phyloP scores from a whole-genome alignment of 2,888 invertebrate genomes.

The Amiota communis region DNA sequence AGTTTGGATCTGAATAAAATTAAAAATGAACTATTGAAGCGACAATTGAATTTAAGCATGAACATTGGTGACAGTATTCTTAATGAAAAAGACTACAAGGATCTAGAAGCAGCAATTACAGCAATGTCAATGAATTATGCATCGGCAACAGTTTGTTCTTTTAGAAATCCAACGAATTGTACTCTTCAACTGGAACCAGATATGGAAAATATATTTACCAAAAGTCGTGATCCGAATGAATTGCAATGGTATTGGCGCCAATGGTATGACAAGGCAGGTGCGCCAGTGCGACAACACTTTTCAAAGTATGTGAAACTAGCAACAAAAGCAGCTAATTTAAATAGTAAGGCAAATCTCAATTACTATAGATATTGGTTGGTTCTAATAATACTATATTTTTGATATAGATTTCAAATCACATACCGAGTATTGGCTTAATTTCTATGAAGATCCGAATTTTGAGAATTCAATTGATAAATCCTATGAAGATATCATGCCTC shows the following conservation, averaged over 20 bases:
- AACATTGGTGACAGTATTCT: constrained; percentile 82
- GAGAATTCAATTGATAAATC: constrained; percentile 79
- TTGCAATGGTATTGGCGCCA: constrained; percentile 85
- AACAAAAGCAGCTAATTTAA: constrained; percentile 81
- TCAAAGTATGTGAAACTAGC: constrained; percentile 80
- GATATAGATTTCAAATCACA: constrained; percentile 79
- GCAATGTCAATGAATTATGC: constrained; percentile 86
- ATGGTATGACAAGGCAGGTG: constrained; percentile 85
- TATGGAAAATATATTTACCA: constrained; percentile 77
- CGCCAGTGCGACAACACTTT: constrained; percentile 78
- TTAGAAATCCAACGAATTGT: constrained; percentile 77
- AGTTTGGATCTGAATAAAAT: constrained; percentile 81
- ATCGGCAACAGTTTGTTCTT: constrained; percentile 83
- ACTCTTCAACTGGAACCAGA: constrained; percentile 82
- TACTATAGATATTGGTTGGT: no score
- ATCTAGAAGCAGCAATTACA: constrained; percentile 78
- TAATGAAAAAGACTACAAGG: constrained; percentile 78
- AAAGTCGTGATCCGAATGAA: constrained; percentile 83
- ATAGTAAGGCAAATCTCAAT: constrained; percentile 74
- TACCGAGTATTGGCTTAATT: constrained; percentile 81
- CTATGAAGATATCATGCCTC: constrained; percentile 83
- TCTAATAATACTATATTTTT: constrained; percentile 34
- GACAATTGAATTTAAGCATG: constrained; percentile 83
- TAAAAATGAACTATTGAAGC: constrained; percentile 78
- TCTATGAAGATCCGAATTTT: constrained; percentile 82